A percentile compares a stretch with the other conserved stretches of the same genome.
Conservation (phyloP, 2,797 vertebrate species). For the Melanotaenia boesemani region DNA sequence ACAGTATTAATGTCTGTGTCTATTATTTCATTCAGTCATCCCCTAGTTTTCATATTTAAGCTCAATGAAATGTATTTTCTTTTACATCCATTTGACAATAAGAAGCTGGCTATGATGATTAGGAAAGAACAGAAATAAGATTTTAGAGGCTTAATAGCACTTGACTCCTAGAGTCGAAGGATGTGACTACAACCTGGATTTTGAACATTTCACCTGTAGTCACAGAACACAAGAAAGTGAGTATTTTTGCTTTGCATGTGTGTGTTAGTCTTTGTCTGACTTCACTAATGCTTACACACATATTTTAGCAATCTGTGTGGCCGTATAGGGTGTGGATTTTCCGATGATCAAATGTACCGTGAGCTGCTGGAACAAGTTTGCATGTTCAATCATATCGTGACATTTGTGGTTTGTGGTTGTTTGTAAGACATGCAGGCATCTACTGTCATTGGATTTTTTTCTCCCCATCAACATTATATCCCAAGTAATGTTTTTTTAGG, state of each 20-base stretch:
- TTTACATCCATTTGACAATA: too few species aligned
- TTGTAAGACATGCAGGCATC: neutral
- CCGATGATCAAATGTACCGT: slow-evolving; percentile 6
- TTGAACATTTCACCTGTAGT: neutral
- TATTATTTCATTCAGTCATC: too few species aligned
- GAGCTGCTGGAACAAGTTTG: slow-evolving; percentile 6
- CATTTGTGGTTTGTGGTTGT: slow-evolving; percentile 8
- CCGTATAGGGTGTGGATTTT: neutral
- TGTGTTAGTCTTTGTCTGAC: slow-evolving; percentile 6
- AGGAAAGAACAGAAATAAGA: too few species aligned
- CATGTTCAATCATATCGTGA: slow-evolving; percentile 11
- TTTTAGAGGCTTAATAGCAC: too few species aligned
- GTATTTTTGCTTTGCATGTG: neutral
- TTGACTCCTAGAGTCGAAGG: neutral
- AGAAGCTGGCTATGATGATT: too few species aligned
- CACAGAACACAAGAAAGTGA: neutral
- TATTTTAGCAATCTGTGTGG: neutral
- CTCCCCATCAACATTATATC: neutral
- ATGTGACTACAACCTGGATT: slow-evolving; percentile 27
- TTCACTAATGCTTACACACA: neutral
- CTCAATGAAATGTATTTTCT: too few species aligned
- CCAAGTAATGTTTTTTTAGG: neutral
- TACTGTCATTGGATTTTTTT: neutral
- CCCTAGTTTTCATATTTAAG: too few species aligned
- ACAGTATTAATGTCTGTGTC: too few species aligned